phyloP scores from a whole-genome alignment of 2,797 vertebrate species.

The Sebastes aleutianus region DNA sequence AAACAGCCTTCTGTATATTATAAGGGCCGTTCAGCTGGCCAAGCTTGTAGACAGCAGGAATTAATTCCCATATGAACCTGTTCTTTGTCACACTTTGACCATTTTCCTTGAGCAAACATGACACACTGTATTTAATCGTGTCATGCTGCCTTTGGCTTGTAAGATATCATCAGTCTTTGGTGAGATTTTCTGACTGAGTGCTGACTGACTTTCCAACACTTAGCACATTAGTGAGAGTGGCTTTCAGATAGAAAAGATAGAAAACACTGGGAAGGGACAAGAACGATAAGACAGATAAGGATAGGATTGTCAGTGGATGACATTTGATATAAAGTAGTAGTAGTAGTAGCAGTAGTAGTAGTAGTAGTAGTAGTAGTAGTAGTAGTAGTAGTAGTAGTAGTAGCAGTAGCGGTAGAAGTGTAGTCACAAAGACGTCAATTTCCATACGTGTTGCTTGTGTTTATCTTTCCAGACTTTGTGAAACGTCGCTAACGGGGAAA shows the following conservation, averaged over 20 bases:
- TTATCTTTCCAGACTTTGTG: constrained; percentile 85
- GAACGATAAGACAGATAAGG: neutral
- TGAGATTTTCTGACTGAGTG: neutral
- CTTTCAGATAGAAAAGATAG: neutral
- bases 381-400: too few species aligned
- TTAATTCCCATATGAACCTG: neutral
- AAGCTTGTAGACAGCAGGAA: neutral
- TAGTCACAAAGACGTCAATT: neutral
- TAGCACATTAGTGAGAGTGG: neutral
- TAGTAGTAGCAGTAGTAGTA: too few species aligned
- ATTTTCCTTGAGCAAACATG: neutral
- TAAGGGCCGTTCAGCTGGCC: neutral
- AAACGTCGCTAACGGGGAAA: constrained; percentile 90
- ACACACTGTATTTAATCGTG: neutral
- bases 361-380: too few species aligned
- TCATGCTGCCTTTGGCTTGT: neutral
- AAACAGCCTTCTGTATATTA: neutral
- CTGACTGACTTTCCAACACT: neutral
- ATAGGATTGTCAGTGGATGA: neutral
- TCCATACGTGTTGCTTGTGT: neutral
- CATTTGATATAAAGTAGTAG: neutral
- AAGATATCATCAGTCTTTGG: neutral
- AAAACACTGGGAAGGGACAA: neutral
- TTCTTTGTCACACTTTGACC: neutral
- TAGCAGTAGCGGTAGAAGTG: too few species aligned